phyloP scores from a whole-genome alignment of 1,140 invertebrate genomes.

The Orussus abietinus region DNA sequence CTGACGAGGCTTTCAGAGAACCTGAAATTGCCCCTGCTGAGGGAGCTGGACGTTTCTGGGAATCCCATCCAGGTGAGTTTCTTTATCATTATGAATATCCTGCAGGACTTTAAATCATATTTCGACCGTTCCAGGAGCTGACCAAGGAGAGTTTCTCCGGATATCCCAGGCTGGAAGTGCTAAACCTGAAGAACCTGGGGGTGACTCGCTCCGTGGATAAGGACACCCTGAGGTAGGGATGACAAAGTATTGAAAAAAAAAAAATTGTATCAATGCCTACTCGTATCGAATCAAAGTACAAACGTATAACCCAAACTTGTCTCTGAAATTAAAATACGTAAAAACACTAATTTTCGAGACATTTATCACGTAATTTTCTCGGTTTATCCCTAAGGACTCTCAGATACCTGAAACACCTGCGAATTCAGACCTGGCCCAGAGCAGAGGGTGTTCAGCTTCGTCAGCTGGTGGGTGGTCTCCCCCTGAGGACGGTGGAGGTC shows the following conservation, averaged over 20 bases:
- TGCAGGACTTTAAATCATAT: constrained; percentile 55
- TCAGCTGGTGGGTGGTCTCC: constrained; percentile 56
- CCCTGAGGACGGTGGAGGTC: constrained; percentile 63
- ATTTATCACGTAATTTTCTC: no score
- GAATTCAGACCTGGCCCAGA: constrained; percentile 64
- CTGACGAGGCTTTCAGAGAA: constrained; percentile 62
- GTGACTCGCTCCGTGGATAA: constrained; percentile 57
- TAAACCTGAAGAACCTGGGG: constrained; percentile 48
- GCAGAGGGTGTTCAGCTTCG: constrained; percentile 64
- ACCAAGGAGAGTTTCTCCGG: constrained; percentile 54
- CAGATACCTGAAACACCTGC: constrained; percentile 58
- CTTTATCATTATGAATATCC: constrained; percentile 50
- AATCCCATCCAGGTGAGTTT: constrained; percentile 61
- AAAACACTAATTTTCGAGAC: no score
- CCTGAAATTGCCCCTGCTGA: constrained; percentile 56
- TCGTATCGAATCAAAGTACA: no score
- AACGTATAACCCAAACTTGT: no score
- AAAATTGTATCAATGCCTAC: no score
- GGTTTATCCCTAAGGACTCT: constrained; percentile 61
- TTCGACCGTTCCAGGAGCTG: constrained; percentile 56
- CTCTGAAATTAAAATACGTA: no score
- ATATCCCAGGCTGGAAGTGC: constrained; percentile 46
- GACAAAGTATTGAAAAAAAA: no score
- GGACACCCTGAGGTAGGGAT: no score
- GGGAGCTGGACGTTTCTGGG: constrained; percentile 61